A percentile compares a stretch with the other conserved stretches of the same genome.
Evolutionary conservation across 2,797 vertebrate species (phyloP).

Genomic region (Loris lydekkerianus): DNA sequence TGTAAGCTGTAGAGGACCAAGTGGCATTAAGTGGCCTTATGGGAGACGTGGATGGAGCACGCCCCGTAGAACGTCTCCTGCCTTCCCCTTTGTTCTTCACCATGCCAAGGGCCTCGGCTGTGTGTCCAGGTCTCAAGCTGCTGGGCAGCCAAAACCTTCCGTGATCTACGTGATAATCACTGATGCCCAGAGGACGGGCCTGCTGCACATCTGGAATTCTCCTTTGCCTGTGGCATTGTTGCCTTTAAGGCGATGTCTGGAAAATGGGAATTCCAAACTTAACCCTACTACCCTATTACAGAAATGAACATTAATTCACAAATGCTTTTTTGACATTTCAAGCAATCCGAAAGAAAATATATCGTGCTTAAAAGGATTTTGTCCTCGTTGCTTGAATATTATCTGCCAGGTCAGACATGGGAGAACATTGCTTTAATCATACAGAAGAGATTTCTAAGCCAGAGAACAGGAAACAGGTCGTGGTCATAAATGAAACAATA

Average conservation of each 20-base stretch:
- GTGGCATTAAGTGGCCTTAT: background rate
- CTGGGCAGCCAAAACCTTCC: background rate
- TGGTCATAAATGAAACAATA: conserved; percentile 72
- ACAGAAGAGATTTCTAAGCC: conserved; percentile 76
- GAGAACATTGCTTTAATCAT: conserved; percentile 67
- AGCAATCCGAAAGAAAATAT: background rate
- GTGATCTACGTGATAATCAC: background rate
- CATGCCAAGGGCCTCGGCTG: background rate
- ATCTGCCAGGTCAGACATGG: conserved; percentile 1
- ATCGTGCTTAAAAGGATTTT: conserved; percentile 35
- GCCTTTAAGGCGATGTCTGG: background rate
- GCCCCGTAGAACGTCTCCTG: background rate
- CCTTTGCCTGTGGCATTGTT: background rate
- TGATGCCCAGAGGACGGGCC: background rate
- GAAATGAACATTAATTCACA: background rate
- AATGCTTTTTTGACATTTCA: background rate
- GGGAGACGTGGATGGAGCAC: background rate
- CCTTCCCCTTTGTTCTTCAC: background rate
- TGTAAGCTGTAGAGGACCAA: conserved; percentile 9
- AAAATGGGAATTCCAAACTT: background rate
- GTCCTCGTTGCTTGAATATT: background rate
- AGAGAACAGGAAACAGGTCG: conserved; percentile 77
- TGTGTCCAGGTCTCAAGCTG: background rate
- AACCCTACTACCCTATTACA: background rate
- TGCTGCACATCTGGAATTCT: background rate